Conservation (phyloP, 2,797 vertebrate genomes). For the Sebastes dallii region DNA sequence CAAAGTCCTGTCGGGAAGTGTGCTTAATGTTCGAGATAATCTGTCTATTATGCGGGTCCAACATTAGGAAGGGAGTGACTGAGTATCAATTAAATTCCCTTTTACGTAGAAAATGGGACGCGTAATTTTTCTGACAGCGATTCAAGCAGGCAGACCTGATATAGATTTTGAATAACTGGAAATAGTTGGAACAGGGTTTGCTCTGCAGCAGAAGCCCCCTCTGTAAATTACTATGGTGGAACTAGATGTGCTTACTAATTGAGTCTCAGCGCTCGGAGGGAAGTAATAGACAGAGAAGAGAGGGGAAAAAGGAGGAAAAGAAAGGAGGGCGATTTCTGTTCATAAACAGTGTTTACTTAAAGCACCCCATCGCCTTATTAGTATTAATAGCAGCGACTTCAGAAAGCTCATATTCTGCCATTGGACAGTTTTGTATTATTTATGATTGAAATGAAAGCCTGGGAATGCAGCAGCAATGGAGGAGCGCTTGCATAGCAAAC, state of each 20-base stretch:
- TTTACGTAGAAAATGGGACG: slow-evolving; percentile 39
- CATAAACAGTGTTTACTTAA: slow-evolving; percentile 80
- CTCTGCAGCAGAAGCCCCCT: slow-evolving; percentile 28
- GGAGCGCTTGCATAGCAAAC: slow-evolving; percentile 73
- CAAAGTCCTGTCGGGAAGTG: slow-evolving; percentile 55
- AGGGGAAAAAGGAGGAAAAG: background rate
- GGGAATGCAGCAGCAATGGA: slow-evolving; percentile 50
- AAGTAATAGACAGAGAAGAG: slow-evolving; percentile 30
- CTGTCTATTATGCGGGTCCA: slow-evolving; percentile 57
- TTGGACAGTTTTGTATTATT: slow-evolving; percentile 84
- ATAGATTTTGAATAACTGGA: slow-evolving; percentile 47
- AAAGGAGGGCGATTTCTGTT: slow-evolving; percentile 39
- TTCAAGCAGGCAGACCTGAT: slow-evolving; percentile 40
- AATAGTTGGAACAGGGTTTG: slow-evolving; percentile 41
- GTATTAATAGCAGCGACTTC: slow-evolving; percentile 85
- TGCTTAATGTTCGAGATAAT: slow-evolving; percentile 64
- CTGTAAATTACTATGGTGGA: slow-evolving; percentile 34
- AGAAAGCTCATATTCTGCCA: slow-evolving; percentile 81
- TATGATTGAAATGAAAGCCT: slow-evolving; percentile 80
- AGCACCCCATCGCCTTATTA: slow-evolving; percentile 78
- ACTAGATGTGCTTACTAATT: slow-evolving; percentile 67
- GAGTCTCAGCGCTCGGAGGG: slow-evolving; percentile 52
- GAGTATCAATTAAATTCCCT: slow-evolving; percentile 53
- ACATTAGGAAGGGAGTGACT: slow-evolving; percentile 21
- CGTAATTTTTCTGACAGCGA: slow-evolving; percentile 41